Percentiles rank a stretch among this genome's conserved stretches.
Conservation (phyloP, 2,113 vertebrate species). For the Myxocyprinus asiaticus region DNA sequence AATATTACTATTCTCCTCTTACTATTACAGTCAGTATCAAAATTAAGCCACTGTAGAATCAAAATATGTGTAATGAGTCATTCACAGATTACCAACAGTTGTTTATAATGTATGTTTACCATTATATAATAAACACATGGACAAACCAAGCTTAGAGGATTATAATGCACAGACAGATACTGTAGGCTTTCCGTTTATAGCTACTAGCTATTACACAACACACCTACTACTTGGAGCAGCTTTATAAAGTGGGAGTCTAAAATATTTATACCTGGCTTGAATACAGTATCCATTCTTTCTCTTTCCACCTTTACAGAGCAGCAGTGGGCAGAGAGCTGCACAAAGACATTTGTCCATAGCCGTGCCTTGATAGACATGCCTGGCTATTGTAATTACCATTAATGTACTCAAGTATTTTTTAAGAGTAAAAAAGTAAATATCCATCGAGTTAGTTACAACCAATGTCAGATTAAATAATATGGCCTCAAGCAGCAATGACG, state of each 20-base stretch:
- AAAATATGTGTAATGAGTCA: too few relatives aligned
- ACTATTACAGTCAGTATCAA: background rate
- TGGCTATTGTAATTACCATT: constrained; percentile 26
- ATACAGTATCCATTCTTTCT: constrained; percentile 26
- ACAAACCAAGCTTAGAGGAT: constrained; percentile 38
- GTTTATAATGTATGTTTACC: background rate
- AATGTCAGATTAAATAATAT: too few relatives aligned
- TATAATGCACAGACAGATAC: constrained; percentile 44
- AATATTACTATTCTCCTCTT: background rate
- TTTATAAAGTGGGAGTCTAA: constrained; percentile 13
- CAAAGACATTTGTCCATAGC: constrained; percentile 53
- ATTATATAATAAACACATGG: background rate
- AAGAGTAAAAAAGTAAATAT: too few relatives aligned
- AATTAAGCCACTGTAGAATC: background rate
- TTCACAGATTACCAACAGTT: background rate
- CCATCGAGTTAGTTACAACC: too few relatives aligned
- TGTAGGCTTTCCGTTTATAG: constrained; percentile 11
- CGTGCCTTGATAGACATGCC: constrained; percentile 43
- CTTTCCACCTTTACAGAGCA: constrained; percentile 45
- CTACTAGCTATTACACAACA: constrained; percentile 24
- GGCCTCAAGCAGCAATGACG: too few relatives aligned
- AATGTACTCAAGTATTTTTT: background rate
- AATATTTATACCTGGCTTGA: constrained; percentile 34
- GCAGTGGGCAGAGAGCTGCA: constrained; percentile 51
- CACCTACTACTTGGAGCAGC: constrained; percentile 34